A percentile compares a stretch with the other conserved stretches of the same genome.
Evolutionary conservation across 2,113 vertebrate genomes (phyloP).

Genomic region (Syrrhaptes paradoxus): DNA sequence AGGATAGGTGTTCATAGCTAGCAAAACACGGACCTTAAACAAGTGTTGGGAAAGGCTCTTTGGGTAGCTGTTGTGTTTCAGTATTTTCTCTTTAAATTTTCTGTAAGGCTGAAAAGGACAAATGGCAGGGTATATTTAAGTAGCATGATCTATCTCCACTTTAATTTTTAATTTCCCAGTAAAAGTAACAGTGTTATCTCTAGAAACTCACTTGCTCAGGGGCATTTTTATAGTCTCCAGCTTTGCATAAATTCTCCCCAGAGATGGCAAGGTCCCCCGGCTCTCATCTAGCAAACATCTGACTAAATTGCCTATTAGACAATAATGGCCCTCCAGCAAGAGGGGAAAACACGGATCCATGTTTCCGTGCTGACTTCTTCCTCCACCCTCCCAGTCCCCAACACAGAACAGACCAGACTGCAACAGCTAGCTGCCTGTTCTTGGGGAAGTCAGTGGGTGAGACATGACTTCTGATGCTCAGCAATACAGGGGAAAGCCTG

Average conservation of each 20-base stretch:
- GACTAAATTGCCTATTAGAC: constrained; percentile 65
- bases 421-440: not conserved
- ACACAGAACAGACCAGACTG: not conserved
- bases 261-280: constrained; percentile 24
- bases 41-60: not conserved
- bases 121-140: not conserved
- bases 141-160: constrained; percentile 13
- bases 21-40: not conserved
- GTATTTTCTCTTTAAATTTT: not conserved
- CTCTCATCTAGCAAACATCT: constrained; percentile 56
- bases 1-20: not conserved
- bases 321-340: constrained; percentile 26
- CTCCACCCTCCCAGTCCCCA: not conserved
- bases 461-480: not conserved
- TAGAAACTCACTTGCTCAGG: constrained; percentile 32
- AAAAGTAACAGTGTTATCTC: constrained; percentile 6
- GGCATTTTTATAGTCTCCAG: constrained; percentile 50
- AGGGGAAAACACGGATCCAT: not conserved
- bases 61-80: not conserved
- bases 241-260: constrained; percentile 51
- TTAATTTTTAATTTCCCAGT: constrained; percentile 61
- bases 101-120: not conserved
- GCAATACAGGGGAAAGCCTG: not conserved
- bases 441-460: not conserved
- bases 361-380: not conserved